Base-by-base conservation (phyloP, 2,888 invertebrate genomes). In the Acleris laterana region DNA sequence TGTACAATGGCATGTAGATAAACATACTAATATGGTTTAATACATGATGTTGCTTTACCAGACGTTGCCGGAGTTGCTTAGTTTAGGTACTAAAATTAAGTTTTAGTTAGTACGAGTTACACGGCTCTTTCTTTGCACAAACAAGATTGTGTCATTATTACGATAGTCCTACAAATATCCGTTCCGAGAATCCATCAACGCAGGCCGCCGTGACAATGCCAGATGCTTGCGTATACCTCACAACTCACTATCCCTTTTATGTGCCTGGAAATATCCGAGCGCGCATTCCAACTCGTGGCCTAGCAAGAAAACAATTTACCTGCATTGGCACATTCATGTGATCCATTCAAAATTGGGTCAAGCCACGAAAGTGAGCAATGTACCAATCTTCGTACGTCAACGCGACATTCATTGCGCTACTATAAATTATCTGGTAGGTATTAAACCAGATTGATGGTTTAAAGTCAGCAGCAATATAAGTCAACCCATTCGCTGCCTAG, bases 241-340 rank as follows among this genome's bases (percentile, higher is more conserved):
- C 20, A 42, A 53, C 22, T 52, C 32, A 52, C 55, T 38, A 55
- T 22, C 52, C 63, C 53, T 53, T 64, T 53, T 64, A 38, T 52
- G 52, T 58, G 13, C 7, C 4, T 64, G 52, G 52, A 64, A 59
- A 52, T 52, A 38, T 58, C 7, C 28, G 5, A 5, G 46, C 13
- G 58, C 38, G 17, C 57, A 53, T 59, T 42, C 59, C 38, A 13
- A 13, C 38, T 38, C 13, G 38, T 13, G 13, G 38, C 38, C 13
- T 38, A 1, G 3, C 38, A 3, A 13, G 38, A 38, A 38, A 38
- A 38, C 38, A 38, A 17, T 46, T 44, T 46, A n/a, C 46, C 46
- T 46, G 46, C 17, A 46, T 46, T 16, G 46, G 38, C 38, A 38
- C 9, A 38, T 38, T 32, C 0, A 13, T 38, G 38, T 13, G 38